These are phyloP conservation scores for Cerastis rubricosa DNA, from an alignment of 2,888 invertebrate species.

Conservation along the genomic window DNA sequence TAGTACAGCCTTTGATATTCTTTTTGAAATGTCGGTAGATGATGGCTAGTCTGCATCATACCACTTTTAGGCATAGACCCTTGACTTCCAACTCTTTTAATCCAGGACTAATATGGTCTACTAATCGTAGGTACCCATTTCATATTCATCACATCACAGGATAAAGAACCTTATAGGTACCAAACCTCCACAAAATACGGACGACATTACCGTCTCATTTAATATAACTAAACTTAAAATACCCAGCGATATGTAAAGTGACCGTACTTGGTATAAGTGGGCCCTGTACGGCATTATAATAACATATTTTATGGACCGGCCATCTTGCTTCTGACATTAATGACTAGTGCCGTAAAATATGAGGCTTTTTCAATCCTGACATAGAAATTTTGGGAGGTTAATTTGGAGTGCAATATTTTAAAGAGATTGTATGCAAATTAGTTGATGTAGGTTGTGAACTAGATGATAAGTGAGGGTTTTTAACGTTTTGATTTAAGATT, in stretches of 20 bases:
- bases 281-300: slow-evolving; percentile 78
- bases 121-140: not conserved
- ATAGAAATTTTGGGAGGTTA: slow-evolving; percentile 66
- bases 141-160: not conserved
- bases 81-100: not conserved
- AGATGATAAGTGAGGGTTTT: slow-evolving; percentile 26
- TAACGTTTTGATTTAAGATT: not conserved
- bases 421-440: slow-evolving; percentile 52
- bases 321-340: slow-evolving; percentile 84
- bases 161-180: slow-evolving; percentile 3
- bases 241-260: slow-evolving; percentile 71
- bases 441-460: slow-evolving; percentile 24
- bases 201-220: slow-evolving; percentile 56
- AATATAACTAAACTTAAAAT: slow-evolving; percentile 61
- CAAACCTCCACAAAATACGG: slow-evolving; percentile 41
- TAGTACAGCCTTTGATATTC: not conserved
- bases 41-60: not conserved
- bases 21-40: not conserved
- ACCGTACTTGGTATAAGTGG: slow-evolving; percentile 78
- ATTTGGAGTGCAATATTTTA: slow-evolving; percentile 63
- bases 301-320: slow-evolving; percentile 80
- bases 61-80: not conserved
- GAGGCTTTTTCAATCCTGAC: slow-evolving; percentile 64
- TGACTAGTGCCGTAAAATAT: slow-evolving; percentile 80
- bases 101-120: not conserved